These are phyloP conservation scores for Dolomedes plantarius DNA, from an alignment of 2,888 invertebrate species.

Conservation along the genomic window DNA sequence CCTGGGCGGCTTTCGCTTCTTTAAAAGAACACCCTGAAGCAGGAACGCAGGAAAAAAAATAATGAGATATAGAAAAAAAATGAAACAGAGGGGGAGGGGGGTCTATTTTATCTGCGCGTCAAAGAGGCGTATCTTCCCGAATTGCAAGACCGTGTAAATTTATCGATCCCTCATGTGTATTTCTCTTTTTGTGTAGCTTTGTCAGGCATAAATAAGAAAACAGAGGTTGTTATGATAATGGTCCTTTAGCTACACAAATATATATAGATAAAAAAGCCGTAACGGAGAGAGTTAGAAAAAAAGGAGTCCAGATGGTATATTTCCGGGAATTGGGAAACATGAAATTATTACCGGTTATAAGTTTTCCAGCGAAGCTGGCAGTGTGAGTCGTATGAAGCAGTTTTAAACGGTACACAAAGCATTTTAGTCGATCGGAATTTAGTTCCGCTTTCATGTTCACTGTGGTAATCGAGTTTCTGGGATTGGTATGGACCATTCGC, in stretches of 20 bases:
- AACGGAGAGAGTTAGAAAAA: slow-evolving; percentile 20
- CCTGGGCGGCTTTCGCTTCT: not conserved
- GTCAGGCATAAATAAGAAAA: slow-evolving; percentile 66
- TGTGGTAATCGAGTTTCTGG: slow-evolving; percentile 25
- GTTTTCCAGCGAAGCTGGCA: slow-evolving; percentile 23
- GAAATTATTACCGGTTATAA: slow-evolving; percentile 68
- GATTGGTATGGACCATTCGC: slow-evolving; percentile 33
- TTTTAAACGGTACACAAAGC: slow-evolving; percentile 50
- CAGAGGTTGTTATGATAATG: slow-evolving; percentile 69
- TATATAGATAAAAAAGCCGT: slow-evolving; percentile 32
- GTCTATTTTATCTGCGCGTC: slow-evolving; percentile 28
- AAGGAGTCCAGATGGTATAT: slow-evolving; percentile 59
- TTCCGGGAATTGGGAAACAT: slow-evolving; percentile 47
- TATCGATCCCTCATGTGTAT: slow-evolving; percentile 62
- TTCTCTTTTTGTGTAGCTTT: slow-evolving; percentile 55
- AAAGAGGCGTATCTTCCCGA: slow-evolving; percentile 47
- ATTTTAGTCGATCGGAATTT: slow-evolving; percentile 30
- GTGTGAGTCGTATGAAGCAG: slow-evolving; percentile 43
- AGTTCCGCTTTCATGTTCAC: slow-evolving; percentile 43
- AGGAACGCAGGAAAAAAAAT: slow-evolving; percentile 16
- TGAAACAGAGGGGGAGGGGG: not conserved
- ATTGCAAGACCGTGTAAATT: slow-evolving; percentile 45
- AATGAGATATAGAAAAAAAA: slow-evolving; percentile 33
- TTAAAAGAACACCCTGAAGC: slow-evolving; percentile 28
- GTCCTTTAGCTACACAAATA: slow-evolving; percentile 48